These are phyloP conservation scores for Chionis minor DNA, from an alignment of 2,113 vertebrate species.

Conservation along the genomic window DNA sequence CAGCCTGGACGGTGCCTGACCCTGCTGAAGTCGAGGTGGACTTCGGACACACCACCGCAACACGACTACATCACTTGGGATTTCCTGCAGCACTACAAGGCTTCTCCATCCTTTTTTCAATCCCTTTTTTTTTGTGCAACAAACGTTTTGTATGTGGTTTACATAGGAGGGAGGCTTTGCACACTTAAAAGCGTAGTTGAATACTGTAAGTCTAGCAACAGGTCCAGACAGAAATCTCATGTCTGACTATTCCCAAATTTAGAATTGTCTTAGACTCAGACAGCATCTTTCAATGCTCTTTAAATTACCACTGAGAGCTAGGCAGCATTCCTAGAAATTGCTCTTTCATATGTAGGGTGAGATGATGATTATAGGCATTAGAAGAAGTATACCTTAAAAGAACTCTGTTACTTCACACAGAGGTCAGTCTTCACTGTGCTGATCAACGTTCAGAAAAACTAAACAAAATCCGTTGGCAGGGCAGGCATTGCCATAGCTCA, in stretches of 20 bases:
- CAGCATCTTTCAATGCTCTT: background rate
- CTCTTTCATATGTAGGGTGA: background rate
- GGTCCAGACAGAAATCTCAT: background rate
- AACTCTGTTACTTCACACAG: background rate
- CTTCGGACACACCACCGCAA: accelerated
- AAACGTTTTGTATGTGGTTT: background rate
- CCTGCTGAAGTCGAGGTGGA: accelerated
- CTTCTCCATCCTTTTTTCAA: background rate
- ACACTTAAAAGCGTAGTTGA: background rate
- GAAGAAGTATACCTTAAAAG: background rate
- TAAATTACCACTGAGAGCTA: background rate
- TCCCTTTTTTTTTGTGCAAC: background rate
- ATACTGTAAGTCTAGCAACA: background rate
- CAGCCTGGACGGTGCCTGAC: background rate
- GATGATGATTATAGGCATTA: background rate
- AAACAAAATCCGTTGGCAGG: background rate
- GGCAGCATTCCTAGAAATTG: background rate
- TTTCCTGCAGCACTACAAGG: background rate
- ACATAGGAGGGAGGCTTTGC: background rate
- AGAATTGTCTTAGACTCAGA: background rate
- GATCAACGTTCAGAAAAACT: background rate
- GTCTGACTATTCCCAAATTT: background rate
- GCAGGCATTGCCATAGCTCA: background rate
- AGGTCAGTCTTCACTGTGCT: background rate
- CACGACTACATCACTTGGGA: accelerated